A percentile compares a stretch with the other conserved stretches of the same genome.
Conservation (phyloP, 2,797 vertebrate species). For the Ctenopoma kingsleyae region DNA sequence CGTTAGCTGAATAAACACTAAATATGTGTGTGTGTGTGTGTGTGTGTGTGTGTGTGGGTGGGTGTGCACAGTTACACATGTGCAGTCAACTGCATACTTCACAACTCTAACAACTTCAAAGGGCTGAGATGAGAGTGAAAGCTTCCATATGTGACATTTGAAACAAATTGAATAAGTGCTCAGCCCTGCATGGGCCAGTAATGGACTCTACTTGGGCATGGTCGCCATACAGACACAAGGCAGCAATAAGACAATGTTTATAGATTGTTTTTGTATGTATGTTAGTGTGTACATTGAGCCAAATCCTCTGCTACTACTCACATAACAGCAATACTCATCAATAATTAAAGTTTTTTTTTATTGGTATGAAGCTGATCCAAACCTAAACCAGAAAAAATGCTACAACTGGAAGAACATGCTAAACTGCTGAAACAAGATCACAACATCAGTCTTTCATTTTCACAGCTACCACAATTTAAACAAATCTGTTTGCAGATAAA, state of each 20-base stretch:
- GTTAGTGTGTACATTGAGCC: constrained; percentile 27
- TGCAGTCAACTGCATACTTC: constrained; percentile 82
- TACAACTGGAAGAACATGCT: constrained; percentile 4
- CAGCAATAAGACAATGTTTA: constrained; percentile 42
- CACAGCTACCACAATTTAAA: neutral
- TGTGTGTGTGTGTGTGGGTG: constrained; percentile 39
- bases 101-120: constrained; percentile 83
- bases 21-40: constrained; percentile 42
- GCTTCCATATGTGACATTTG: constrained; percentile 89
- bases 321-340: constrained; percentile 29
- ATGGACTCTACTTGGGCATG: constrained; percentile 73
- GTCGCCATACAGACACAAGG: constrained; percentile 53
- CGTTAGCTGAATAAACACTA: constrained; percentile 55
- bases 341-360: constrained; percentile 39
- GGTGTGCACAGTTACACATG: constrained; percentile 64
- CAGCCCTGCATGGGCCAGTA: constrained; percentile 75
- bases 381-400: constrained; percentile 13
- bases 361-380: constrained; percentile 32
- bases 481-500: constrained; percentile 1
- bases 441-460: neutral
- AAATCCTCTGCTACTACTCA: constrained; percentile 20
- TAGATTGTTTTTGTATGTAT: constrained; percentile 22
- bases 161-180: constrained; percentile 87
- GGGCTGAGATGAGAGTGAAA: constrained; percentile 80
- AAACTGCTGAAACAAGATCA: constrained; percentile 14